Evolutionary conservation across 2,797 vertebrate species (phyloP), one percentile per base, ranked within the genome.

Genomic region (Argentina silus): DNA sequence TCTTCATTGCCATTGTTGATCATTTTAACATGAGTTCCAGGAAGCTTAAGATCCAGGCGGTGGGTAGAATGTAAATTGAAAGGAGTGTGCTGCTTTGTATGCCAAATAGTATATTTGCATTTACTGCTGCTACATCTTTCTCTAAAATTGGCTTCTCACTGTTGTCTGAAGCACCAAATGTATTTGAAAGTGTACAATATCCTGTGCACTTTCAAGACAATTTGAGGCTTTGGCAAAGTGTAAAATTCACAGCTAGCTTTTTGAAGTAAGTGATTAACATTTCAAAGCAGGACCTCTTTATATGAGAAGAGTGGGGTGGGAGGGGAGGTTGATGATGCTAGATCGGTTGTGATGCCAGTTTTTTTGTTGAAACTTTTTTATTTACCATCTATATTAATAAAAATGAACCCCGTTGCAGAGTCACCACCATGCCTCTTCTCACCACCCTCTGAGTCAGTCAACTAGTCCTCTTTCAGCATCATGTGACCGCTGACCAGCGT

Each of bases 341-440:
- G 89, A 67, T 67, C 82, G 84, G 73, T 93, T 94, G 91, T 92
- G 93, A 95, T 96, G 94, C 93, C 93, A 95, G 95, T 89, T 91
- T 95, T 90, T 96, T 95, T 96, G 93, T 94, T 87, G 87, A 91
- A 93, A 95, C 88, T 94, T 95, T 96, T 97, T 95, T 95, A 90
- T 93, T 96, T 96, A 97, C 94, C 96, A 98, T 99, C 95, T 98
- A 92, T 94, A 98, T 98, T 99, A 98, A 99, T 98, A 98, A 98
- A 97, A 98, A 98, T 98, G 97, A 99, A 97, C 95, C 97, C 97
- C 97, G 96, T 99, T 99, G 96, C 98, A 99, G 98, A 99, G 97
- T 97, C 97, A 97, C 96, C 98, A 99, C 98, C 97, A 99, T 99
- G 97, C 97, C 97, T 99, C 98, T 98, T 98, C 97, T 99, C 97